phyloP scores from a whole-genome alignment of 64 coral and sea anemone species.

The Orbicella faveolata region DNA sequence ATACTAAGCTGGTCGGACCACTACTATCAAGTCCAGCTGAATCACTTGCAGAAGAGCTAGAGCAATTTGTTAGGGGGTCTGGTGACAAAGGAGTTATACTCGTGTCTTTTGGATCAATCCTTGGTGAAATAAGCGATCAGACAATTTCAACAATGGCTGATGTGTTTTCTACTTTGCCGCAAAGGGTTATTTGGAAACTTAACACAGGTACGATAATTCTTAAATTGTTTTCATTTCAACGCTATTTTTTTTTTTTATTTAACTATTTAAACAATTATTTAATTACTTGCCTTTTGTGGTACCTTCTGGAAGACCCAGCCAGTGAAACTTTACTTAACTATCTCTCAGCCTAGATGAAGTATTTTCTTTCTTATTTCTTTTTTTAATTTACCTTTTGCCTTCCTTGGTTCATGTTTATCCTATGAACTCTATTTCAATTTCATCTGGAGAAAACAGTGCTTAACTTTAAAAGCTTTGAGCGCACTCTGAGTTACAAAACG shows the following conservation, averaged over 20 bases:
- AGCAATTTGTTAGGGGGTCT: conserved; percentile 25
- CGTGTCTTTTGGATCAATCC: conserved; percentile 52
- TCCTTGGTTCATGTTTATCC: no score
- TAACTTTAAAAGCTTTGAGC: no score
- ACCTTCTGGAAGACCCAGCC: no score
- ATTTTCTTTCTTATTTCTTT: no score
- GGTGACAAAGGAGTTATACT: conserved; percentile 46
- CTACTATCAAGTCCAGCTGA: conserved; percentile 43
- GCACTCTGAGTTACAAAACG: no score
- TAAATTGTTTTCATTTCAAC: not conserved
- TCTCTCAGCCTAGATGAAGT: no score
- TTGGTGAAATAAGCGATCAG: conserved; percentile 20
- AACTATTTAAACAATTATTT: no score
- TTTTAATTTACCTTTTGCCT: no score
- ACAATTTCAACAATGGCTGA: conserved; percentile 13
- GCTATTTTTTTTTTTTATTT: not conserved
- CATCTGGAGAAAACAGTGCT: no score
- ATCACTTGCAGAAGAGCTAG: conserved; percentile 42
- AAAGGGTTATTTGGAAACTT: conserved; percentile 6
- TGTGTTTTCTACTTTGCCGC: conserved; percentile 25
- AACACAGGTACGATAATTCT: not conserved
- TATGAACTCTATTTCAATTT: no score
- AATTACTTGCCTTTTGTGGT: not conserved
- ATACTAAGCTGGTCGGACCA: conserved; percentile 31
- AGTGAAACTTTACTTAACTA: no score